These are phyloP conservation scores for Pollenia labialis DNA, from an alignment of 2,888 invertebrate genomes.

Conservation along the genomic window DNA sequence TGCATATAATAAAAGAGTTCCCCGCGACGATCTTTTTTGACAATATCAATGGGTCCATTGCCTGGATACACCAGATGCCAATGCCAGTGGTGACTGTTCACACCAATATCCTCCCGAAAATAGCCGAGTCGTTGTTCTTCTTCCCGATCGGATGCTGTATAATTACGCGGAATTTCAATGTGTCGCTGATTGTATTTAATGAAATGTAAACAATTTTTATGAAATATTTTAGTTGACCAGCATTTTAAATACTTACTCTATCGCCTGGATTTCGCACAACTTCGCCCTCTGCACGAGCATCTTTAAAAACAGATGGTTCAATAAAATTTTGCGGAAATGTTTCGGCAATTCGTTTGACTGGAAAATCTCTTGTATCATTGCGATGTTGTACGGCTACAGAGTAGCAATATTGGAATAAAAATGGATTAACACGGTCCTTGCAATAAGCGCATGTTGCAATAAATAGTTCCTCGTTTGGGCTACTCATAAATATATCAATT, in stretches of 20 bases:
- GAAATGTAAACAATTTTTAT: neutral
- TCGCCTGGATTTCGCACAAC: conserved; percentile 85
- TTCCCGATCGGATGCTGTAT: conserved; percentile 90
- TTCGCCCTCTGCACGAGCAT: conserved; percentile 88
- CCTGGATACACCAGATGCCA: conserved; percentile 95
- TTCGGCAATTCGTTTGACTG: conserved; percentile 91
- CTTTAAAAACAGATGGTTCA: conserved; percentile 89
- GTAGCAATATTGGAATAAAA: conserved; percentile 91
- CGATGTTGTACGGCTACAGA: conserved; percentile 90
- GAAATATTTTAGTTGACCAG: neutral
- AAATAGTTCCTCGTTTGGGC: conserved; percentile 86
- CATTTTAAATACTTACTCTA: conserved; percentile 81
- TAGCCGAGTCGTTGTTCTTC: conserved; percentile 92
- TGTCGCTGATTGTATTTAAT: conserved; percentile 67
- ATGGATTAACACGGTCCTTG: conserved; percentile 90
- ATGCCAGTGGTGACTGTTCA: conserved; percentile 96
- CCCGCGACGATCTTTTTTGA: conserved; percentile 89
- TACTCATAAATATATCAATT: conserved; percentile 88
- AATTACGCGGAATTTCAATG: conserved; percentile 89
- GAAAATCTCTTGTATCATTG: conserved; percentile 83
- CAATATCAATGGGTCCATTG: conserved; percentile 87
- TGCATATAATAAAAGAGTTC: conserved; percentile 91
- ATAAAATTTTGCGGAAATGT: conserved; percentile 93
- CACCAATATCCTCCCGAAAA: conserved; percentile 93
- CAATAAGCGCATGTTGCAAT: conserved; percentile 88